Evolutionary conservation across 2,113 vertebrate genomes (phyloP).

Genomic region (Egretta garzetta): DNA sequence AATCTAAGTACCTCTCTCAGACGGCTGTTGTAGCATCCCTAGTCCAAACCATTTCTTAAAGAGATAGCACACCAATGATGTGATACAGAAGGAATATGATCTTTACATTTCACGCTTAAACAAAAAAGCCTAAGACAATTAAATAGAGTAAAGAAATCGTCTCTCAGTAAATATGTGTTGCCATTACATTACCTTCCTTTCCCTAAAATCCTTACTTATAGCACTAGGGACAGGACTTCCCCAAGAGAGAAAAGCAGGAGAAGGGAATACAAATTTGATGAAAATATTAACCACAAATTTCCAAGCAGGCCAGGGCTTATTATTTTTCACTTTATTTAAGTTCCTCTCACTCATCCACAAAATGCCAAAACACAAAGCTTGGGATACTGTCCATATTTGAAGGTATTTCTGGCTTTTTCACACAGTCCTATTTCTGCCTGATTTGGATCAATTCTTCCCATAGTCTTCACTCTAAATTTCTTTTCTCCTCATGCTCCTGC

Average conservation of each 20-base stretch:
- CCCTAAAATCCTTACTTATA: neutral
- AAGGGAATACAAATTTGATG: neutral
- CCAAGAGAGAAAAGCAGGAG: neutral
- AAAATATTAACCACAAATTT: neutral
- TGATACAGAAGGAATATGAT: neutral
- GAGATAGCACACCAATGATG: neutral
- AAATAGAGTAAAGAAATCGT: neutral
- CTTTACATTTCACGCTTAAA: neutral
- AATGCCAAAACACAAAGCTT: neutral
- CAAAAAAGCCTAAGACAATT: neutral
- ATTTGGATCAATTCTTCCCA: neutral
- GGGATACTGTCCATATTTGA: neutral
- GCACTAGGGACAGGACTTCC: neutral
- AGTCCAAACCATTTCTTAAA: neutral
- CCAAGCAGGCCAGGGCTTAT: neutral
- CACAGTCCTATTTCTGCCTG: neutral
- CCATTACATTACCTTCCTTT: neutral
- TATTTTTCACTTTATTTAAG: neutral
- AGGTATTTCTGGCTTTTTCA: neutral
- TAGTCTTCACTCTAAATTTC: neutral
- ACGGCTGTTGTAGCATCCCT: neutral
- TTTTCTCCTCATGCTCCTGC: neutral
- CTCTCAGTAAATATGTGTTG: neutral
- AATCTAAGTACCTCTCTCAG: neutral
- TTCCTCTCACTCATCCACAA: neutral